Evolutionary conservation across 2,888 invertebrate species (phyloP).

Genomic region (Stegophylla sp.): DNA sequence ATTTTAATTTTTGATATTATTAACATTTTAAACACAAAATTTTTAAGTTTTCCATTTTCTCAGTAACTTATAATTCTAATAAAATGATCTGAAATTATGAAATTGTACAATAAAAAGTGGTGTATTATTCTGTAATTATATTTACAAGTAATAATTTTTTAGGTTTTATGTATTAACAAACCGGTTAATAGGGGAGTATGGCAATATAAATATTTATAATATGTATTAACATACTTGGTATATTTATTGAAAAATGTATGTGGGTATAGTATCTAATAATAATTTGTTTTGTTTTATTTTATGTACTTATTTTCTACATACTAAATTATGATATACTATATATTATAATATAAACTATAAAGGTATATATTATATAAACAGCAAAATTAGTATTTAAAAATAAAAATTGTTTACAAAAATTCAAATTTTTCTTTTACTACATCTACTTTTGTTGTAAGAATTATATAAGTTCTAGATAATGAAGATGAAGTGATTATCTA

Average conservation of each 20-base stretch:
- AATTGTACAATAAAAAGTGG: constrained; percentile 11
- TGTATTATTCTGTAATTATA: neutral
- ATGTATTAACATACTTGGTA: neutral
- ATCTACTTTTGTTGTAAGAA: too few relatives aligned
- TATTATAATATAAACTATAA: too few relatives aligned
- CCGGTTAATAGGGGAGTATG: neutral
- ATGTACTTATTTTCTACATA: too few relatives aligned
- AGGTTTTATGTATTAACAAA: constrained; percentile 26
- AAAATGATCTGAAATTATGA: constrained; percentile 35
- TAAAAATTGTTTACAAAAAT: too few relatives aligned
- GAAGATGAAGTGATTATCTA: too few relatives aligned
- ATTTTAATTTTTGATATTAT: neutral
- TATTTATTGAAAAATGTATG: neutral
- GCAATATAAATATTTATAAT: neutral
- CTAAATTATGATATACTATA: too few relatives aligned
- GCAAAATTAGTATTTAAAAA: too few relatives aligned
- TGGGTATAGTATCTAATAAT: neutral
- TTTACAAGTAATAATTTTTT: constrained; percentile 15
- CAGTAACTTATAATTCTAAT: constrained; percentile 13
- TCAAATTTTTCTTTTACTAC: too few relatives aligned
- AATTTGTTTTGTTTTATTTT: too few relatives aligned
- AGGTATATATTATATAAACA: too few relatives aligned
- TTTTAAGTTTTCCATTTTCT: constrained; percentile 29
- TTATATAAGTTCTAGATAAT: too few relatives aligned
- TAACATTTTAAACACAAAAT: constrained; percentile 2